These are phyloP conservation scores for Varanus komodoensis DNA, from an alignment of 2,113 vertebrate genomes.

Conservation along the genomic window DNA sequence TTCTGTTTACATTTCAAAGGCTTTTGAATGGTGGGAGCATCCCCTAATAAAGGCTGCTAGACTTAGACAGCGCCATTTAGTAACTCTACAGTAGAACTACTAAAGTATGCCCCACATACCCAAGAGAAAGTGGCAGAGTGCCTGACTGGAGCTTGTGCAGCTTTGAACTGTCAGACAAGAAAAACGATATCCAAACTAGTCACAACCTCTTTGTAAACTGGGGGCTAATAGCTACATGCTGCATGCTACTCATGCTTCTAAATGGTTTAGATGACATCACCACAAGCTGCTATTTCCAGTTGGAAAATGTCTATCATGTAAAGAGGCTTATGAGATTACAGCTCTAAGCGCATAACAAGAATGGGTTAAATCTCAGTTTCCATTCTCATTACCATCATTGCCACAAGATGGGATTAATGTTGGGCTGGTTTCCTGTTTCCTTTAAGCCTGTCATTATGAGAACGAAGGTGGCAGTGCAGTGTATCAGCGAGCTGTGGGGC, in stretches of 20 bases:
- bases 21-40: no score
- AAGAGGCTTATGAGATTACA: slow-evolving; percentile 71
- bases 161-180: not conserved
- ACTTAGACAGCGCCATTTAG: no score
- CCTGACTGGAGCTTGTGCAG: not conserved
- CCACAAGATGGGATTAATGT: slow-evolving; percentile 51
- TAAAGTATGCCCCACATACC: not conserved
- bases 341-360: slow-evolving; percentile 63
- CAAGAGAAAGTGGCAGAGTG: not conserved
- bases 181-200: slow-evolving; percentile 45
- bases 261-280: slow-evolving; percentile 56
- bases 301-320: slow-evolving; percentile 42
- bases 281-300: slow-evolving; percentile 58
- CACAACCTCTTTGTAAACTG: slow-evolving; percentile 26
- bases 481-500: not conserved
- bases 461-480: slow-evolving; percentile 25
- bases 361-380: slow-evolving; percentile 60
- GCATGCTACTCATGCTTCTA: slow-evolving; percentile 49
- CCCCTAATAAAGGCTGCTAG: no score
- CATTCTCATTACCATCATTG: slow-evolving; percentile 54
- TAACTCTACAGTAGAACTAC: no score
- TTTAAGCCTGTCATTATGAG: slow-evolving; percentile 57
- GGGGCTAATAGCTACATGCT: slow-evolving; percentile 42
- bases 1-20: no score
- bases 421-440: slow-evolving; percentile 49